Evolutionary conservation across 35 echinoderm and acorn worm species (phyloP), one percentile per base, ranked within the genome.

Genomic region (Patiria miniata): DNA sequence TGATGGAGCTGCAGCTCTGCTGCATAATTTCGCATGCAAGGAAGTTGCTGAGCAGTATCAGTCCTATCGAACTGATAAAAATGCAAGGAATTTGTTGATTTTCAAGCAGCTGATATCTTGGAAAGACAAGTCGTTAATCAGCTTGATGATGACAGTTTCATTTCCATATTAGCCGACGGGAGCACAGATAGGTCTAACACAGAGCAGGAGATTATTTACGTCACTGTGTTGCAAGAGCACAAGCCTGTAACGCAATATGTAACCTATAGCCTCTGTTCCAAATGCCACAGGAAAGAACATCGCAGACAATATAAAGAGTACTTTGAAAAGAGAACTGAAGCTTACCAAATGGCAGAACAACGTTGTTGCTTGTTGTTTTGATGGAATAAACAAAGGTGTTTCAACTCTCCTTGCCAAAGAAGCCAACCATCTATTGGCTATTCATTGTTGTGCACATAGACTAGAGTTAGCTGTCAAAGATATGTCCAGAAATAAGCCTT

Each of bases 161-260:
- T 50, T 21, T 47, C 39, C 39, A 81, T 81, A 9, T 81, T 40
- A 81, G 78, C 78, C n/a, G 39, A 81, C 19, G 78, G 78, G 1
- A 81, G 78, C 29, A 81, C 36, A 10, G 78, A 81, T 30, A 17
- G 26, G 21, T n/a, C 21, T 9, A 81, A 81, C 39, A 81, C 39
- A 7, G 78, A 50, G 15, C 78, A 81, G 51, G 78, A 81, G 29
- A 42, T 81, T 39, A 30, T 44, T 8, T 40, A 81, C 78, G 51
- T 81, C 14, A 81, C 78, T 42, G 40, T 81, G 37, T n/a, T 81
- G 39, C 14, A 17, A 81, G 39, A 81, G 1, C 7, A 36, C 17
- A 81, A 81, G 51, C 39, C 34, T n/a, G 78, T 81, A 36, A 81
- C 78, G 1, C 78, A 81, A 81, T 81, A 42, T 50, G 39, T 81